A percentile compares a stretch with the other conserved stretches of the same genome.
Conservation (phyloP, 37 sponge, comb jelly and placozoan genomes). For the Eunapius fragilis region DNA sequence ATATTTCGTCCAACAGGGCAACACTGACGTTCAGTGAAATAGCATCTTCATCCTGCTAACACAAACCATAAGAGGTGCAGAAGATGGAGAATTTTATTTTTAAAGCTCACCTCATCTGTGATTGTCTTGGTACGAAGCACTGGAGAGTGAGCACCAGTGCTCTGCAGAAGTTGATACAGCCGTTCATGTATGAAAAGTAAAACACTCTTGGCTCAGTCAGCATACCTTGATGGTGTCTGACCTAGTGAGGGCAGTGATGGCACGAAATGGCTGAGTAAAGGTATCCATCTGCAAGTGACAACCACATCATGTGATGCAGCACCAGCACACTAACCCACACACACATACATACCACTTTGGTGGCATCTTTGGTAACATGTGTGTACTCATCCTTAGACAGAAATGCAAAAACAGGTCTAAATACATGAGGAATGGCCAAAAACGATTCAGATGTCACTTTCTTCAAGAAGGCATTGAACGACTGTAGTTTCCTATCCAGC, state of each 20-base stretch:
- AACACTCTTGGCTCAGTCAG: neutral
- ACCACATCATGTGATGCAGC: neutral
- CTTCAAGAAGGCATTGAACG: constrained; percentile 54
- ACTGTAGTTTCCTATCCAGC: constrained; percentile 38
- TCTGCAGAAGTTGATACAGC: neutral
- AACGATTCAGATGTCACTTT: constrained; percentile 25
- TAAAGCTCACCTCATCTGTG: neutral
- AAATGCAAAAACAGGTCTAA: constrained; percentile 35
- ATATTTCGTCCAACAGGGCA: constrained; percentile 64
- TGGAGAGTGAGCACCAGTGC: neutral
- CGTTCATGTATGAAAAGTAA: neutral
- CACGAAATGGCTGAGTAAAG: constrained; percentile 3
- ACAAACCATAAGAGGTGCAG: neutral
- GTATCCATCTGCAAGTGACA: neutral
- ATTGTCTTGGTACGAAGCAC: neutral
- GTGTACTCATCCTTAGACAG: constrained; percentile 40
- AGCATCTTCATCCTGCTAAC: constrained; percentile 62
- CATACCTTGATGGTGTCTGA: neutral
- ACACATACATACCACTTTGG: constrained; percentile 29
- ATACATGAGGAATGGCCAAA: constrained; percentile 27
- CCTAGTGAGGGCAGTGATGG: neutral
- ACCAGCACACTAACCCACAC: neutral
- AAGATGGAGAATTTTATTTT: neutral
- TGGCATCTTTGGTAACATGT: constrained; percentile 35
- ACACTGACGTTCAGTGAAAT: constrained; percentile 55